Base-by-base conservation (phyloP, 2,888 invertebrate species). In the Sphecodes monilicornis region DNA sequence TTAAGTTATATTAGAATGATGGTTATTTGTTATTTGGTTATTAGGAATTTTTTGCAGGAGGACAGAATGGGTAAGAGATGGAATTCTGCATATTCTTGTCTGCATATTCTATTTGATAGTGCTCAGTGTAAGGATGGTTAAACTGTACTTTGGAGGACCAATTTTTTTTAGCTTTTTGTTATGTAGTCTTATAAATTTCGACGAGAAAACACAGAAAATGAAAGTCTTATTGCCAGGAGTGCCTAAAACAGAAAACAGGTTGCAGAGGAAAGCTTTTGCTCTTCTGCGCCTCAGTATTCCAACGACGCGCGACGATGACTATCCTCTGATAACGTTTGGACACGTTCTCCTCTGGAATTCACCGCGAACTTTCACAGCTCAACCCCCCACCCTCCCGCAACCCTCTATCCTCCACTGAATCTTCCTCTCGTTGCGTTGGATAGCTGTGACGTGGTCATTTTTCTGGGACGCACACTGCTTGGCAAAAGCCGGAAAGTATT, bases 251-350 rank as follows among this genome's bases (percentile, higher is more conserved):
- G 39, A 76, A 80, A 71, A 80, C 76, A 75, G 70, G 83, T 68
- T 66, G 71, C 60, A 16, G 32, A 32, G 60, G 74, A 57, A 57
- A 18, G 54, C 54, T 54, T 54, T n/a, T 10, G 75, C 82, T 64
- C 76, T 43, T 80, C 80, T 46, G 29, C 6, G 60, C 60, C 71
- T 87, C 82, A 80, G 78, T 88, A 90, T 89, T 90, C 90, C 54
- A 80, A 74, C 79, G 80, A 74, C 85, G 83, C 86, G 76, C 82
- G 70, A 66, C 81, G 87, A 86, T 88, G 86, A 83, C 88, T 84
- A 80, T 72, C 73, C 85, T 82, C 75, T 68, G 87, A 91, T 91
- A 88, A 90, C 87, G 90, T 88, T 90, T 81, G 84, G 88, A 88
- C 90, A 91, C 90, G 88, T 90, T 76, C 86, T 75, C 78, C 50